Evolutionary conservation across 2,113 vertebrate genomes (phyloP), one percentile per base, ranked within the genome.

Genomic region (Forbesichthys papilliferus): DNA sequence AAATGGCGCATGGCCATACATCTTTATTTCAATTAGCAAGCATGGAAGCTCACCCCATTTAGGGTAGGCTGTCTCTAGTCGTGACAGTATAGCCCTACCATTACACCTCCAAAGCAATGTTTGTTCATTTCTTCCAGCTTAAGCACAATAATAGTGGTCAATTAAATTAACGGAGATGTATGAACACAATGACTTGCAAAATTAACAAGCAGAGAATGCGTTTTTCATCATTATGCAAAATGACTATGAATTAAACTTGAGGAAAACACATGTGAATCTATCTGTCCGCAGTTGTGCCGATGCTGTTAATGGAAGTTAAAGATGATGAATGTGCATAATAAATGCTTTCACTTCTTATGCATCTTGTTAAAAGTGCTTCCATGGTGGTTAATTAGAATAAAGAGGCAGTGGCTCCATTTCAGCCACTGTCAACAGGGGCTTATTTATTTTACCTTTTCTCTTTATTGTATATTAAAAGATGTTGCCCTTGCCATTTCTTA

Each of bases 261-360:
- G 64, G 61, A 27, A 57, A 59, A 61, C 11, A 61, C 36, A 62
- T 79, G 79, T 75, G 80, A 86, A 89, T 89, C 87, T 82, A 81
- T 80, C 61, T 0, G 74, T 56, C 58, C 71, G 78, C 78, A 71
- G 80, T 61, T 69, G 83, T 77, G 80, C 79, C 81, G 74, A 84
- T 67, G 70, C 71, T 81, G 68, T 53, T 89, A 90, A 92, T 88
- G 83, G 87, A 90, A 84, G 76, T 69, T 77, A 60, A 76, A 81
- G 76, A 90, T 91, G 90, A 91, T 87, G 83, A 91, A 92, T 91
- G 91, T 89, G 49, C 75, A 78, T 84, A 91, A 91, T 90, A 90
- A 74, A 67, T 63, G 67, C 83, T 76, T 86, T 90, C 84, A 86
- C 78, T 87, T 92, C 89, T 89, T 88, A 91, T 84, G 85, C 80